Conservation (phyloP, 2,113 vertebrate species). For the Callorhinus ursinus region DNA sequence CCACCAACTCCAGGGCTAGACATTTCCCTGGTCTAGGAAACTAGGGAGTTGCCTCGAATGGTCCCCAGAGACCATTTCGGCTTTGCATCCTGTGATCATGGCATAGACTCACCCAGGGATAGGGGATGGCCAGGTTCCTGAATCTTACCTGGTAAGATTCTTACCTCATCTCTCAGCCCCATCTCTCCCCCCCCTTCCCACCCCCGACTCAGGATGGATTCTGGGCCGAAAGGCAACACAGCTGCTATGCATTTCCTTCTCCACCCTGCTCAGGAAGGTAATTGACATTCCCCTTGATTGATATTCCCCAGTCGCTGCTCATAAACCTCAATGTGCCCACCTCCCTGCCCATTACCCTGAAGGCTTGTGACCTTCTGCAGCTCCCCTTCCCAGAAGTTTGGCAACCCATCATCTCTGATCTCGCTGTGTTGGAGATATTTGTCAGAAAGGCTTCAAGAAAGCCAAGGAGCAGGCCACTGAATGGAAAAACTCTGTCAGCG, state of each 20-base stretch:
- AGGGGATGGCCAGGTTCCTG: background rate
- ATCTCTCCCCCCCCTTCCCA: accelerated
- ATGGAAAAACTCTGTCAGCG: background rate
- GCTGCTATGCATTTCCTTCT: background rate
- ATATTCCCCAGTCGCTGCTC: background rate
- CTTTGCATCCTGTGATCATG: background rate
- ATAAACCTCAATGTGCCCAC: background rate
- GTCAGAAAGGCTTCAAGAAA: background rate
- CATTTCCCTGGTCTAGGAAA: background rate
- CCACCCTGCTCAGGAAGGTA: background rate
- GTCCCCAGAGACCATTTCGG: background rate
- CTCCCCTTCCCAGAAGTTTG: background rate
- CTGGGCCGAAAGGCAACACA: background rate
- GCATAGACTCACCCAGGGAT: too few species aligned
- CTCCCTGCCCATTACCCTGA: background rate
- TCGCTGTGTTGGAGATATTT: background rate
- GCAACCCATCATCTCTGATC: background rate
- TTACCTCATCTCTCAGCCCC: background rate
- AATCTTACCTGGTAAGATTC: background rate
- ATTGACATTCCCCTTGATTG: too few species aligned
- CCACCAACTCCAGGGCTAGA: background rate
- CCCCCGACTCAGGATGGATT: background rate
- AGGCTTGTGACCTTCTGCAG: background rate
- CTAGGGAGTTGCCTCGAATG: background rate
- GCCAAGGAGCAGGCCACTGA: background rate